Evolutionary conservation across 2,113 vertebrate species (phyloP).

Genomic region (Pollachius pollachius): DNA sequence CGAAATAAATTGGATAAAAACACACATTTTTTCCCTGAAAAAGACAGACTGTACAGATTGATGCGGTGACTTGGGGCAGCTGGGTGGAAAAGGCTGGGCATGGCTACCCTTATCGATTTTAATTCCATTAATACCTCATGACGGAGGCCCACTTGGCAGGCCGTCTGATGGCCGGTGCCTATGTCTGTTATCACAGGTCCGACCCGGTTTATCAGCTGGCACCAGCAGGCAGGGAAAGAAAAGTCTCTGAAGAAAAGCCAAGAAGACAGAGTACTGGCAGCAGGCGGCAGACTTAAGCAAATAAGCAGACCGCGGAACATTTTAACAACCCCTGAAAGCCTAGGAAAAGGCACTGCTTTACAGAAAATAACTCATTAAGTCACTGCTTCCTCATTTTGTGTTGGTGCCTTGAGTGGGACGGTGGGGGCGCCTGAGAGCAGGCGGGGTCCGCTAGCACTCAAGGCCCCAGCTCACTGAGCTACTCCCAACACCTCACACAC

Average conservation of each 20-base stretch:
- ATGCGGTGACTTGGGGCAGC: conserved; percentile 4
- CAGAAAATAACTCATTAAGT: too few relatives aligned
- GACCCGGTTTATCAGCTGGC: conserved; percentile 57
- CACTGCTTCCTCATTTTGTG: too few relatives aligned
- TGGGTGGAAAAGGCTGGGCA: conserved; percentile 19
- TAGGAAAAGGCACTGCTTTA: too few relatives aligned
- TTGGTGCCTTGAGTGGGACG: too few relatives aligned
- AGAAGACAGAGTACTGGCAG: conserved; percentile 36
- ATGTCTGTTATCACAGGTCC: conserved; percentile 51
- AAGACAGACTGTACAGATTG: conserved; percentile 1
- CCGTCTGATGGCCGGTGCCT: conserved; percentile 23
- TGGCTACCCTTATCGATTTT: conserved; percentile 56
- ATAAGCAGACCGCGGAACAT: too few relatives aligned
- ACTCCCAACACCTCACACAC: too few relatives aligned
- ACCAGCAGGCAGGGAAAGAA: conserved; percentile 52
- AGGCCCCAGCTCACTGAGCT: too few relatives aligned
- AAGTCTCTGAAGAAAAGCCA: conserved; percentile 23
- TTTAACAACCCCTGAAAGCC: too few relatives aligned
- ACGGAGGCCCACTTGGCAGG: conserved; percentile 22
- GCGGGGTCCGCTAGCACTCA: too few relatives aligned
- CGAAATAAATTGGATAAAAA: background rate
- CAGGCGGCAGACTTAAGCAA: conserved; percentile 17
- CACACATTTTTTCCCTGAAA: conserved; percentile 15
- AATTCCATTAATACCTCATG: conserved; percentile 60
- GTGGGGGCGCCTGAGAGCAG: too few relatives aligned